Evolutionary conservation across 2,888 invertebrate genomes (phyloP), one percentile per base, ranked within the genome.

Genomic region (Dolomedes plantarius): DNA sequence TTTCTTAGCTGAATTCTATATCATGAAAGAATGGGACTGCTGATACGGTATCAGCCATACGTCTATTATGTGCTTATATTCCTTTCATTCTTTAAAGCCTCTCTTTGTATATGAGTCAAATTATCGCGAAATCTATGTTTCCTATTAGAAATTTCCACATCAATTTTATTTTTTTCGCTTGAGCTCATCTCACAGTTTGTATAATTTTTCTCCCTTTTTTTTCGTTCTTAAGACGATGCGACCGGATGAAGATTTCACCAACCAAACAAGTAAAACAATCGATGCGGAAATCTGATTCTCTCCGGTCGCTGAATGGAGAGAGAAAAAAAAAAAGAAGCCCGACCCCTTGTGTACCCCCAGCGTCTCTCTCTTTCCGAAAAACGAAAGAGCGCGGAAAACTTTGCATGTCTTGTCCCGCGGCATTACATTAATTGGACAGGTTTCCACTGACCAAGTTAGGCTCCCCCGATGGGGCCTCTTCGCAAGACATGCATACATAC

Each of bases 401-500:
- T 81, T 77, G 72, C 81, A 74, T 87, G 79, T 79, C 75, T 32
- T 73, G 76, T 76, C 87, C 87, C 79, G 83, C 79, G 82, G 87
- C 87, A 62, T 50, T 71, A 74, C 79, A 87, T 87, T 87, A 87
- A 87, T 87, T 87, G 87, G 87, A 87, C 87, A 87, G 83, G 87
- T 87, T 87, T 83, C 74, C 36, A 32, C 83, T 87, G 87, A 87
- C 82, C 87, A 87, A 72, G 69, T 56, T 56, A 19, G 29, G 56
- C 71, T 75, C 78, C 77, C 83, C 67, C n/a, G 32, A 65, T 39
- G 62, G 82, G 82, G 82, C 81, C 81, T 74, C 82, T 69, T 83
- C 65, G 68, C 74, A 31, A n/a, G 62, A 27, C 69, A 76, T 85
- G 71, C 81, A 75, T 81, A 65, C 81, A 75, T 82, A 62, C 85